Percentiles rank a stretch among this genome's conserved stretches.
phyloP scores from a whole-genome alignment of 2,797 vertebrate species.

The Rhinella marina region DNA sequence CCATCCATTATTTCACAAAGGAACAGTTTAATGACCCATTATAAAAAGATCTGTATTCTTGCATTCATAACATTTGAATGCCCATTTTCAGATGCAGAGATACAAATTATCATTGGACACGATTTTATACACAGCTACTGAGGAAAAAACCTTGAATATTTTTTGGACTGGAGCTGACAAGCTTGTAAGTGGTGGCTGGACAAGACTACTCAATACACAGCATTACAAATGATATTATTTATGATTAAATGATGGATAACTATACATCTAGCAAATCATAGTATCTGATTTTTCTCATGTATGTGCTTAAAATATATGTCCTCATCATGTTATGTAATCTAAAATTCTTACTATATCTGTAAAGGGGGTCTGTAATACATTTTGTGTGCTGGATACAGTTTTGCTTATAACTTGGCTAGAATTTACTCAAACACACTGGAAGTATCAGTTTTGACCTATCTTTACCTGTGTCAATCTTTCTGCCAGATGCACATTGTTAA shows the following conservation, averaged over 20 bases:
- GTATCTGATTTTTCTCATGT: neutral
- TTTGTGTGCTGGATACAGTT: no score
- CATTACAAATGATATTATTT: neutral
- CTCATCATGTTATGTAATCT: neutral
- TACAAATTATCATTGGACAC: neutral
- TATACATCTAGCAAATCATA: neutral
- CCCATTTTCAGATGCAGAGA: neutral
- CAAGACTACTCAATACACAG: neutral
- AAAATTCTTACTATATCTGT: neutral
- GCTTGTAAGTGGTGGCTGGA: neutral
- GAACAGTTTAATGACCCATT: conserved; percentile 1
- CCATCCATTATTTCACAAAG: neutral
- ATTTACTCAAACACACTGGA: no score
- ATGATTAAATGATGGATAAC: neutral
- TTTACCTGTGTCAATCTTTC: no score
- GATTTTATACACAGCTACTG: neutral
- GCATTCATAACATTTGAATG: neutral
- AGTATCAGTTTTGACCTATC: no score
- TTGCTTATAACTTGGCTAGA: no score
- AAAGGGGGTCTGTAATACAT: no score
- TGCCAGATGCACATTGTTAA: no score
- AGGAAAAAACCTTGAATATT: neutral
- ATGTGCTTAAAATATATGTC: neutral
- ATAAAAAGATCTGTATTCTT: conserved; percentile 17
- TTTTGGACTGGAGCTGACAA: neutral